Percentiles rank a stretch among this genome's conserved stretches.
Evolutionary conservation across 92 coral and sea anemone genomes (phyloP).

Genomic region (Actinernus sp.): DNA sequence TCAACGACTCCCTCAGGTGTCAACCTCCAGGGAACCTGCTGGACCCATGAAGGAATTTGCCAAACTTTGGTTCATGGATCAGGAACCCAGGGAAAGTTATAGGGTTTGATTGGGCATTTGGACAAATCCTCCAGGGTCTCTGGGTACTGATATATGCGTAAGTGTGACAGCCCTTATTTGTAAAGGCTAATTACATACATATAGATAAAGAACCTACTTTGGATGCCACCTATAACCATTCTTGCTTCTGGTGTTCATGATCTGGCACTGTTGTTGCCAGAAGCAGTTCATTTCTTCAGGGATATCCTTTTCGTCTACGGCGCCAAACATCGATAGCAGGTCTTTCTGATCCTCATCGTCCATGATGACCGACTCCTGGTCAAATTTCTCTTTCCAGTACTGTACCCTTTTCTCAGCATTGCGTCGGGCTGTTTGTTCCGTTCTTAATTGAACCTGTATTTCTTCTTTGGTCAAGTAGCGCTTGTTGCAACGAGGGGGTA

Average conservation of each 20-base stretch:
- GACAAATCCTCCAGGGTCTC: too few species aligned
- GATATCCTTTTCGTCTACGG: not conserved
- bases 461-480: constrained; percentile 21
- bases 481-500: constrained; percentile 14
- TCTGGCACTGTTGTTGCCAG: constrained; percentile 10
- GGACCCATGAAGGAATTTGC: too few species aligned
- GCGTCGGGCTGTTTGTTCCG: not conserved
- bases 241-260: constrained; percentile 5
- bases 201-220: constrained; percentile 1
- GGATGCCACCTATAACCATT: constrained; percentile 22
- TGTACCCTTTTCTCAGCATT: constrained; percentile 12
- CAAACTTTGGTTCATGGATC: too few species aligned
- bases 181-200: too few species aligned
- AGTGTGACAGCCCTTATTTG: too few species aligned
- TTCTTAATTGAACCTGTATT: constrained; percentile 3
- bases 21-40: too few species aligned
- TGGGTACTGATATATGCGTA: too few species aligned
- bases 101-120: too few species aligned
- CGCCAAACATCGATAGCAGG: not conserved
- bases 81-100: too few species aligned
- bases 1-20: too few species aligned
- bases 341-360: constrained; percentile 16
- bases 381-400: constrained; percentile 11
- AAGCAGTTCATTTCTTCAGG: constrained; percentile 6
- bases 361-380: not conserved